Evolutionary conservation across 2,797 vertebrate species (phyloP).

Genomic region (Mycteria americana): DNA sequence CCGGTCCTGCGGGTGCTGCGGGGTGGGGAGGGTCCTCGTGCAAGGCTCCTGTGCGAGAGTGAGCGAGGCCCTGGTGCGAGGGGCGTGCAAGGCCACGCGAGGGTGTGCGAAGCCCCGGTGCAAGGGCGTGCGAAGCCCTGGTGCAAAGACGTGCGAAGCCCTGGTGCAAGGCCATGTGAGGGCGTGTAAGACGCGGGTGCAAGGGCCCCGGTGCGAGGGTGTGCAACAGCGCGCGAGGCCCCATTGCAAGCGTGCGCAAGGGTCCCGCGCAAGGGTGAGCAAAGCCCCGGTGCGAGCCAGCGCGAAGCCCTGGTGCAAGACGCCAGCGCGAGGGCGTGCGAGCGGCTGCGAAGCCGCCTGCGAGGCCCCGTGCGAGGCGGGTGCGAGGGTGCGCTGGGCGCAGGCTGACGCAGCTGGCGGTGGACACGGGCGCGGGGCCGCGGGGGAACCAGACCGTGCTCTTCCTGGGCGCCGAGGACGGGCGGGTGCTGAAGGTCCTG

Average conservation of each 20-base stretch:
- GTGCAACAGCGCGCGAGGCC: no score
- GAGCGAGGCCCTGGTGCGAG: no score
- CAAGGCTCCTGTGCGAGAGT: background rate
- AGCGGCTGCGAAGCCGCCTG: background rate
- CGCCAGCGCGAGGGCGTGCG: accelerated
- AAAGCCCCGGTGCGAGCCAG: background rate
- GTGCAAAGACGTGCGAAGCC: no score
- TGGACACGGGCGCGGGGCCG: constrained; percentile 84
- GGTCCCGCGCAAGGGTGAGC: accelerated
- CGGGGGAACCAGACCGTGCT: constrained; percentile 85
- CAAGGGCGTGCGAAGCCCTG: no score
- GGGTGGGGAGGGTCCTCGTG: accelerated
- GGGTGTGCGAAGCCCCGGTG: no score
- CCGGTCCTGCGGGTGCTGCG: background rate
- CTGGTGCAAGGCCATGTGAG: no score
- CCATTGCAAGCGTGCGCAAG: no score
- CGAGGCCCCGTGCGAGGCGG: background rate
- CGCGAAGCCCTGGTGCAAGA: accelerated
- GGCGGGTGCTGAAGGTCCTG: constrained; percentile 65
- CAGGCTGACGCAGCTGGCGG: constrained; percentile 89
- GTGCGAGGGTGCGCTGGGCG: constrained; percentile 59
- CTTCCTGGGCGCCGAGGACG: constrained; percentile 89
- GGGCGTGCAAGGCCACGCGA: no score
- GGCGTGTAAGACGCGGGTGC: no score
- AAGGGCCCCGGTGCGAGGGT: no score